Percentiles rank a stretch among this genome's conserved stretches.
Conservation (phyloP, 2,113 vertebrate genomes). For the Azemiops feae region DNA sequence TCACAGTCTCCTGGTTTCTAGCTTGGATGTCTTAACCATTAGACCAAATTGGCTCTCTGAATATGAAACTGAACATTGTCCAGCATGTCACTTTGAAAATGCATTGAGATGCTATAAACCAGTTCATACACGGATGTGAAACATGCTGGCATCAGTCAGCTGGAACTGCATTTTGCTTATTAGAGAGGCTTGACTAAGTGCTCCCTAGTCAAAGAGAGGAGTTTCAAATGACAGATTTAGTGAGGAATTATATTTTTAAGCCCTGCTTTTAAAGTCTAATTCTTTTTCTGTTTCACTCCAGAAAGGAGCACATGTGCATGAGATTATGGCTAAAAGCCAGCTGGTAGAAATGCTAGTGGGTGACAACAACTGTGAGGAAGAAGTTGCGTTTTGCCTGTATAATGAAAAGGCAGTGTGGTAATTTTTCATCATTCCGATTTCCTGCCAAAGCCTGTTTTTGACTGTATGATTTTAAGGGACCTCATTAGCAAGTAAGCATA, state of each 20-base stretch:
- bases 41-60: background rate
- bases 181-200: background rate
- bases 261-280: background rate
- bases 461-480: background rate
- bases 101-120: background rate
- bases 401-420: background rate
- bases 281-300: background rate
- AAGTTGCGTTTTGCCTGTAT: background rate
- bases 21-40: background rate
- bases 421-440: background rate
- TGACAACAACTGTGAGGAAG: background rate
- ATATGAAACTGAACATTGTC: background rate
- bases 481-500: background rate
- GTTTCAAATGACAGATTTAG: background rate
- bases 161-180: background rate
- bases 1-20: background rate
- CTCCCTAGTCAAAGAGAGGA: background rate
- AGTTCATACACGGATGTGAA: background rate
- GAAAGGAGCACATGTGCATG: background rate
- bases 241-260: background rate
- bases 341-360: background rate
- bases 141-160: background rate
- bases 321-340: background rate
- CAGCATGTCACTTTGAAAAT: background rate
- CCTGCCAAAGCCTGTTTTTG: background rate